Evolutionary conservation across 2,888 invertebrate species (phyloP).

Genomic region (Masnerella sp.): DNA sequence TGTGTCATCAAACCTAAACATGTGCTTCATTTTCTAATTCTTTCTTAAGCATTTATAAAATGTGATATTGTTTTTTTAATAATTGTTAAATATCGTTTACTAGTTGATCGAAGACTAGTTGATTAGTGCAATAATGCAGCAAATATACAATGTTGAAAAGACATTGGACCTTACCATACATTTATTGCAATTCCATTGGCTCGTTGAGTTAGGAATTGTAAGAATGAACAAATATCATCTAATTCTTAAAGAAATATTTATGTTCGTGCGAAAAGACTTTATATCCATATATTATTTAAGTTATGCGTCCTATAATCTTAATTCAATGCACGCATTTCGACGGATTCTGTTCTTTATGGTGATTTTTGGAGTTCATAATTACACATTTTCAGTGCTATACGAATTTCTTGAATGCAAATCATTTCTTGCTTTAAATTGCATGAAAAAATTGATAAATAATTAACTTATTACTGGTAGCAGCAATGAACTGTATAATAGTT

Average conservation of each 20-base stretch:
- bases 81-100: constrained; percentile 12
- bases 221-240: constrained; percentile 28
- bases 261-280: constrained; percentile 39
- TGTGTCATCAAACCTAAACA: no score
- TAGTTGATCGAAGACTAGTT: no score
- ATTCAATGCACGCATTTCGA: constrained; percentile 38
- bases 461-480: no score
- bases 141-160: constrained; percentile 15
- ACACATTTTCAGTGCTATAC: no score
- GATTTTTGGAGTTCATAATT: no score
- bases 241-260: constrained; percentile 33
- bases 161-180: constrained; percentile 21
- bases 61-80: no score
- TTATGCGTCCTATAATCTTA: constrained; percentile 32
- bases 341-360: constrained; percentile 25
- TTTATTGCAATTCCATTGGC: constrained; percentile 66
- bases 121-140: constrained; percentile 45
- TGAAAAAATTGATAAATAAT: no score
- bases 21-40: no score
- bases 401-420: no score
- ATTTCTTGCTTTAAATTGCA: no score
- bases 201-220: constrained; percentile 63
- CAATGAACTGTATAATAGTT: no score
- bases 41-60: no score
- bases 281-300: constrained; percentile 38